phyloP scores from a whole-genome alignment of 2,888 invertebrate genomes.

The Dryobotodes eremita region DNA sequence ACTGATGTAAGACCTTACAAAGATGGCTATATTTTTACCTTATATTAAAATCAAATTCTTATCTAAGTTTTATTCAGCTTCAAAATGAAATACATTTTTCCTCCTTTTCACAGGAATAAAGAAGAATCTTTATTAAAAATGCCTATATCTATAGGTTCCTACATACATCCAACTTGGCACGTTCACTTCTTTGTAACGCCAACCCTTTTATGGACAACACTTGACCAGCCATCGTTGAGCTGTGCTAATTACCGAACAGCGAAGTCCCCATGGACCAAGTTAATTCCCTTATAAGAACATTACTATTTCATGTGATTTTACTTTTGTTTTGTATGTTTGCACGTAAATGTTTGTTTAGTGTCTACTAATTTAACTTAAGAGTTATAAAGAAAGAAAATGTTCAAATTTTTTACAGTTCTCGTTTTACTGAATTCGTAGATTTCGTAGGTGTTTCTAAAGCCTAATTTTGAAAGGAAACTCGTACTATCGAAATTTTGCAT shows the following conservation, averaged over 20 bases:
- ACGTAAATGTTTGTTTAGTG: not conserved
- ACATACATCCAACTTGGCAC: constrained; percentile 2
- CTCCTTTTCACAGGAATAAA: not conserved
- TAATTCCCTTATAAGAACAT: constrained; percentile 31
- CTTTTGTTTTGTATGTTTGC: constrained; percentile 39
- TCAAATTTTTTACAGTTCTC: not conserved
- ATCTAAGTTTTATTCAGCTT: not conserved
- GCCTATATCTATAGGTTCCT: not conserved
- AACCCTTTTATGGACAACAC: constrained; percentile 48
- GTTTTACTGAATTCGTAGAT: not conserved
- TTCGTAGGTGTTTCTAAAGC: not conserved
- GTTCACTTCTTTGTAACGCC: constrained; percentile 28
- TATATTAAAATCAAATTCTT: not conserved
- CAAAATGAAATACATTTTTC: not conserved
- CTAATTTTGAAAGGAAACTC: not conserved
- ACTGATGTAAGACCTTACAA: not conserved
- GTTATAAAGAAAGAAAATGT: not conserved
- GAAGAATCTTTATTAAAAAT: constrained; percentile 11
- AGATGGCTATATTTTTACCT: not conserved
- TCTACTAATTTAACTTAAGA: not conserved
- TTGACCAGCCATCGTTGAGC: constrained; percentile 49
- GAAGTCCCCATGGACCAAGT: constrained; percentile 40
- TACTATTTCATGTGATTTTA: constrained; percentile 44
- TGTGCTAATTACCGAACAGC: constrained; percentile 32
- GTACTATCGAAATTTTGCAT: not conserved